A percentile compares a stretch with the other conserved stretches of the same genome.
phyloP scores from a whole-genome alignment of 2,888 invertebrate genomes.

The Acrobasis suavella region DNA sequence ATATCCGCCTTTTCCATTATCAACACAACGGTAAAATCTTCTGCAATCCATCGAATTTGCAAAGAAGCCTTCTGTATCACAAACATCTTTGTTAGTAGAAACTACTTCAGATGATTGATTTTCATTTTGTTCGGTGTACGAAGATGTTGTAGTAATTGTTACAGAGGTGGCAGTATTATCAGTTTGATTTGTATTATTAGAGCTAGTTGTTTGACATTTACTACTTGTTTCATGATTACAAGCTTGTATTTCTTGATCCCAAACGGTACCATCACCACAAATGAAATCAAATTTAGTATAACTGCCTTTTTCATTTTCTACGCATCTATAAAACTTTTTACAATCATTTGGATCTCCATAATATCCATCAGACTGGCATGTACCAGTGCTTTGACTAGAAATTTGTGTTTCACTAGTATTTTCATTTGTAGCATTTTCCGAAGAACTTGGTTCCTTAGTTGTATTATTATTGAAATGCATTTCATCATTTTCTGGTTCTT shows the following conservation, averaged over 20 bases:
- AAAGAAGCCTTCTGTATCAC: conserved; percentile 86
- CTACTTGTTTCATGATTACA: conserved; percentile 76
- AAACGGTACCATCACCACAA: conserved; percentile 89
- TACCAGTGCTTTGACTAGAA: conserved; percentile 23
- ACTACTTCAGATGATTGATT: neutral
- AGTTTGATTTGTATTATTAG: conserved; percentile 12
- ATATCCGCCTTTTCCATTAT: conserved; percentile 68
- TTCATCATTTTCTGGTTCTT: conserved; percentile 35
- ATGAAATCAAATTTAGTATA: conserved; percentile 86
- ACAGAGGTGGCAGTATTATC: conserved; percentile 29
- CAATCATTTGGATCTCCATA: conserved; percentile 86
- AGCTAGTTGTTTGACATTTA: conserved; percentile 33
- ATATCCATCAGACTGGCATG: conserved; percentile 74
- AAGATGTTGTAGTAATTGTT: conserved; percentile 28
- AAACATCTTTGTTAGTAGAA: conserved; percentile 46
- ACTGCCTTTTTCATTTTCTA: conserved; percentile 82
- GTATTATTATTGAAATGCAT: conserved; percentile 32
- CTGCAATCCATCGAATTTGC: conserved; percentile 86
- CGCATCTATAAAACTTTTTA: conserved; percentile 90
- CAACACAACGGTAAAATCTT: conserved; percentile 88
- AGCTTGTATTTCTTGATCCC: conserved; percentile 83
- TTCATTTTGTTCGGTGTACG: conserved; percentile 23
- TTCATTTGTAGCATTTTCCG: conserved; percentile 22
- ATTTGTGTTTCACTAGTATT: conserved; percentile 31
- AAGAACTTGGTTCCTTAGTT: conserved; percentile 51